phyloP scores from a whole-genome alignment of 2,113 vertebrate genomes.

The Forbesichthys papilliferus region DNA sequence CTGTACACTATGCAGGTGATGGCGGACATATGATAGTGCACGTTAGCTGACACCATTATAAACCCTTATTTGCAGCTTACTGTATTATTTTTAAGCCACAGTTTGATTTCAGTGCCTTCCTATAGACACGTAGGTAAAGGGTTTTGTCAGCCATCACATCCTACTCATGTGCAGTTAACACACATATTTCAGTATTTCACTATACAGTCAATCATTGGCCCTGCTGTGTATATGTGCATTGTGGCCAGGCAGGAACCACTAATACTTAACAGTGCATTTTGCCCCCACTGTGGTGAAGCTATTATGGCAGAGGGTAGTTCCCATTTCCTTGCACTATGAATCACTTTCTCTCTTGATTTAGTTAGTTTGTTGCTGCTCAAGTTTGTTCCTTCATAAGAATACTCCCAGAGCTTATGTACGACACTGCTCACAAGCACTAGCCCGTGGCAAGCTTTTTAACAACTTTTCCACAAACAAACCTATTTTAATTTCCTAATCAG shows the following conservation, averaged over 20 bases:
- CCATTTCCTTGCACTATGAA: slow-evolving; percentile 37
- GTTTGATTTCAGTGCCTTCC: not conserved
- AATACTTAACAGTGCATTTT: slow-evolving; percentile 23
- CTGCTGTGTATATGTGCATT: slow-evolving; percentile 6
- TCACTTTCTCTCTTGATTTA: slow-evolving; percentile 18
- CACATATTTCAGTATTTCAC: too few relatives aligned
- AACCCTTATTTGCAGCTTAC: too few relatives aligned
- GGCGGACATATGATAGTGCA: not conserved
- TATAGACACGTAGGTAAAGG: not conserved
- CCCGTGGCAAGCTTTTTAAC: not conserved
- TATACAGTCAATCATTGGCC: slow-evolving; percentile 14
- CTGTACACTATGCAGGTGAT: not conserved
- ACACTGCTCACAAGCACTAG: slow-evolving; percentile 4
- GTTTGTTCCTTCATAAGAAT: slow-evolving; percentile 22
- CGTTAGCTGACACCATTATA: not conserved
- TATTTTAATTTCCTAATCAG: not conserved
- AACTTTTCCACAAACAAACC: not conserved
- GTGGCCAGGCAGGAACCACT: not conserved
- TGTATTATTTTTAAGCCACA: too few relatives aligned
- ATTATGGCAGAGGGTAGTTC: slow-evolving; percentile 29
- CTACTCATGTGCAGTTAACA: too few relatives aligned
- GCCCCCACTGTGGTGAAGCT: slow-evolving; percentile 40
- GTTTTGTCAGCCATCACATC: too few relatives aligned
- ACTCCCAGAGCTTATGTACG: not conserved
- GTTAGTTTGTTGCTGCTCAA: slow-evolving; percentile 1